These are phyloP conservation scores for Thripadectes ignobilis DNA, from an alignment of 2,797 vertebrate genomes.

Conservation along the genomic window DNA sequence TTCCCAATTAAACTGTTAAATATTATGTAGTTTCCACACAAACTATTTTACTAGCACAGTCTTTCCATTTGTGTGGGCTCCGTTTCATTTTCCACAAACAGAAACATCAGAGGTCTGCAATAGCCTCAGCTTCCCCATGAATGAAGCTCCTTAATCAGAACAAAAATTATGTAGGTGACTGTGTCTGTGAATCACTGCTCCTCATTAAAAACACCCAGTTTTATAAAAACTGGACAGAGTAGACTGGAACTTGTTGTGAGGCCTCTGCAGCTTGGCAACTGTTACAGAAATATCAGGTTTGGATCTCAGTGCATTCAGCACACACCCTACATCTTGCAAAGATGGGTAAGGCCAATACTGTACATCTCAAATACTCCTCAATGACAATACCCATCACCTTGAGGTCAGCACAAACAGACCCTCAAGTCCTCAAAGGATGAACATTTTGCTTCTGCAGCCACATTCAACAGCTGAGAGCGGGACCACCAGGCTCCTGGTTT, in stretches of 20 bases:
- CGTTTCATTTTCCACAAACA: constrained; percentile 1
- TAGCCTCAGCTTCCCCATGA: neutral
- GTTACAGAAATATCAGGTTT: neutral
- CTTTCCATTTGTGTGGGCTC: neutral
- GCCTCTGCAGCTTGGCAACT: neutral
- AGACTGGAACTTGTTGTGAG: neutral
- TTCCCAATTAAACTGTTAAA: constrained; percentile 56
- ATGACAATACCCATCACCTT: fast-evolving
- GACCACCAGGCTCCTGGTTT: neutral
- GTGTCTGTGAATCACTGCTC: neutral
- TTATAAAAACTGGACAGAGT: neutral
- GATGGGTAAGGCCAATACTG: neutral
- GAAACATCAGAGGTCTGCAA: neutral
- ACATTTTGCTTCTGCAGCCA: neutral
- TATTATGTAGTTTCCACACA: neutral
- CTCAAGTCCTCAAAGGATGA: neutral
- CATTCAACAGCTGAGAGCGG: neutral
- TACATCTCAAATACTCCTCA: too few species aligned
- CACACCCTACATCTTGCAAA: fast-evolving
- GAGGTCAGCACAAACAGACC: neutral
- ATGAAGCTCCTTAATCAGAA: neutral
- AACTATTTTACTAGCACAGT: neutral
- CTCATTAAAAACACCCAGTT: neutral
- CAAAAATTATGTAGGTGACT: neutral
- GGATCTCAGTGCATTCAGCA: neutral